Evolutionary conservation across 2,797 vertebrate species (phyloP).

Genomic region (Graptemys geographica): DNA sequence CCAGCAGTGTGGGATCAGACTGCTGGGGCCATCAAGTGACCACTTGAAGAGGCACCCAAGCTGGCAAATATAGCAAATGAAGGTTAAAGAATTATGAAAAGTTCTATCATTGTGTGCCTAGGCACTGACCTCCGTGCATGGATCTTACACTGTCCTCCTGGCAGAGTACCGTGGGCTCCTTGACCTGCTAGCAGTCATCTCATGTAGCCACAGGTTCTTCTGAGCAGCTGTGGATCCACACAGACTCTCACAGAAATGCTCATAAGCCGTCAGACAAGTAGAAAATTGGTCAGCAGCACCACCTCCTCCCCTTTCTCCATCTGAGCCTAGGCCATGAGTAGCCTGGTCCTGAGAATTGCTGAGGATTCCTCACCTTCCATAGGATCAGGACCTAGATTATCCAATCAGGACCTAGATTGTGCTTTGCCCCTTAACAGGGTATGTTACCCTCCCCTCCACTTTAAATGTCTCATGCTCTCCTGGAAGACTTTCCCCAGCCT

Average conservation of each 20-base stretch:
- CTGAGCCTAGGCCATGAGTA: background rate
- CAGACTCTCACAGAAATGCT: background rate
- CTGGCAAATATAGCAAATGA: background rate
- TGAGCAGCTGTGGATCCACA: background rate
- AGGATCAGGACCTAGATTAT: background rate
- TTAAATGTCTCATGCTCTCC: slow-evolving; percentile 35
- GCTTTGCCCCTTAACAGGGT: slow-evolving; percentile 43
- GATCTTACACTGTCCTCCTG: background rate
- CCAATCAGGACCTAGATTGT: no score
- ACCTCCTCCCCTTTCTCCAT: background rate
- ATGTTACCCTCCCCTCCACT: background rate
- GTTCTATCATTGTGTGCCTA: background rate
- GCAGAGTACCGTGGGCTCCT: background rate
- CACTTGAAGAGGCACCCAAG: background rate
- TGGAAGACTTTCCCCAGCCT: slow-evolving; percentile 47
- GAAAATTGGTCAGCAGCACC: background rate
- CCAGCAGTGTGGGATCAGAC: background rate
- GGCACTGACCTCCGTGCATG: background rate
- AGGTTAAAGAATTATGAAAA: background rate
- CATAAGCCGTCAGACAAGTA: background rate
- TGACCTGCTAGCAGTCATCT: background rate
- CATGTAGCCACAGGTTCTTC: background rate
- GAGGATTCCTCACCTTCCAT: background rate
- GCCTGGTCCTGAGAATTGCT: background rate
- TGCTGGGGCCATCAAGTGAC: fast-evolving